phyloP scores from a whole-genome alignment of 1,140 invertebrate species.

The Agrilus planipennis region DNA sequence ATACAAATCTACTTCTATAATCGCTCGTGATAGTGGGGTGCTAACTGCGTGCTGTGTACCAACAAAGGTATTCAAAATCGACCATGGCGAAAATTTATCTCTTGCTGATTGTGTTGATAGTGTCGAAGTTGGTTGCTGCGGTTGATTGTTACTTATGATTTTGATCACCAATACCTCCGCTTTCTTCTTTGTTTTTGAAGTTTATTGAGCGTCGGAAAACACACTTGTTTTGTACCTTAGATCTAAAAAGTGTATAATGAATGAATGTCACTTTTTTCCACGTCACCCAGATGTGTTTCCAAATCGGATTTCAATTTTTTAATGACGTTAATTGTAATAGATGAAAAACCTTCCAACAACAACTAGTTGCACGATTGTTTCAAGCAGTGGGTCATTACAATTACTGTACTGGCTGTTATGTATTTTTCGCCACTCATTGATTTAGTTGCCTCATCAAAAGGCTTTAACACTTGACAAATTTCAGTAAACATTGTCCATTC shows the following conservation, averaged over 20 bases:
- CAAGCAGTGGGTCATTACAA: neutral
- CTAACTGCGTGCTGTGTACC: neutral
- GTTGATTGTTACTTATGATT: no score
- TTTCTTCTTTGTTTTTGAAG: no score
- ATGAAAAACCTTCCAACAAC: neutral
- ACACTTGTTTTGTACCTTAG: constrained; percentile 1
- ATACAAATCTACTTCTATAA: constrained; percentile 12
- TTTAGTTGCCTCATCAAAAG: constrained; percentile 9
- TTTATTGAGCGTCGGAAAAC: no score
- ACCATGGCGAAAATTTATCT: no score
- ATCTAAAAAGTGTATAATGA: constrained; percentile 4
- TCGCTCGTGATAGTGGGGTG: constrained; percentile 2
- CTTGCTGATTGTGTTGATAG: no score
- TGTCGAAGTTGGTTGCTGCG: no score
- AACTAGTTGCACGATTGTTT: neutral
- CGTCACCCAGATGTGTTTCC: neutral
- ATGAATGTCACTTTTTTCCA: neutral
- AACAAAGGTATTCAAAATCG: constrained; percentile 1
- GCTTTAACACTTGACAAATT: constrained; percentile 4
- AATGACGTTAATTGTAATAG: neutral
- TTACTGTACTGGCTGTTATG: neutral
- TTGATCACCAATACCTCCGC: no score
- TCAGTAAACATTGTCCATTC: constrained; percentile 4
- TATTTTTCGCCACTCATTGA: constrained; percentile 9
- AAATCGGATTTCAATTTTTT: neutral